Base-by-base conservation (phyloP, 2,888 invertebrate species). In the Andricus curvator region DNA sequence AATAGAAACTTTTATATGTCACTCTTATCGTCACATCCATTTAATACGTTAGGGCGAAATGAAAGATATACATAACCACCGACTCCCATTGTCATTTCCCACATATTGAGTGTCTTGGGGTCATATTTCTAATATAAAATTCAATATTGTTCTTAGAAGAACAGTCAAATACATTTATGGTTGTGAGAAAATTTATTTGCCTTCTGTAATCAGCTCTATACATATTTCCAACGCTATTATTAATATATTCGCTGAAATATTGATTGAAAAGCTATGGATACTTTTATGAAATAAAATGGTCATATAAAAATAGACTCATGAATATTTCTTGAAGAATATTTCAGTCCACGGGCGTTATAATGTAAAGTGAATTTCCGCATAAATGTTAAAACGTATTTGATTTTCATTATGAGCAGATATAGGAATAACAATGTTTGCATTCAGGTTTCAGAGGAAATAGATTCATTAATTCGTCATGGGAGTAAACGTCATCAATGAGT, bases 1-100 rank as follows among this genome's bases (percentile, higher is more conserved):
- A 56, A 74, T 74, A 74, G 56, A 74, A 56, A 56, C 13, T 20
- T 20, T n/a, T 74, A 67, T 56, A 74, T 56, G 56, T 68, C 48
- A 68, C n/a, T 56, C 20, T 37, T 22, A 41, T 66, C 74, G 74
- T 74, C 74, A 74, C n/a, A 13, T 41, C 33, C n/a, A 17, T 33
- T 4, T 29, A 33, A 51, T 56, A 56, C 74, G 74, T 74, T 37
- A 56, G 20, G 20, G 74, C 9, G 20, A 74, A 60, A 56, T 33
- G 20, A 56, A n/a, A 33, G 15, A 22, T n/a, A 70, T 13, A 37
- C 29, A 48, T 17, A 56, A 33, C 25, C 29, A 51, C 29, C 17
- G 33, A 20, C 37, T 33, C 20, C n/a, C 51, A 74, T 74, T 56
- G 51, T 56, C 29, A 33, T 74, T 74, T 56, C 56, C 33, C 17